Conservation (phyloP, 2,888 invertebrate species). For the Chrysodeixis includens region DNA sequence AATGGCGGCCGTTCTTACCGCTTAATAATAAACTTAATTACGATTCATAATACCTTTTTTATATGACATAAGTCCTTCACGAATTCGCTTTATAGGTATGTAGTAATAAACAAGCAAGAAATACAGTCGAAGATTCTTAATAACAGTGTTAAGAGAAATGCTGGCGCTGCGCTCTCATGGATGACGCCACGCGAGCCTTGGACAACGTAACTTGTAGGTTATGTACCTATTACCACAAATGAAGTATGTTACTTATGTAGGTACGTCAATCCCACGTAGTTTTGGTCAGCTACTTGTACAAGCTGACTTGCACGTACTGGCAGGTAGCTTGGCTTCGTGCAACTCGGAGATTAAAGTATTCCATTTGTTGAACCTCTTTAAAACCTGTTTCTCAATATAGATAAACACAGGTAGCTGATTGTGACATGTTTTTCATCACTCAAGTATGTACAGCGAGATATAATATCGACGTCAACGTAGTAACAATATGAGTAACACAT, state of each 20-base stretch:
- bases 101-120: neutral
- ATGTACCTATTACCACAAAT: slow-evolving; percentile 22
- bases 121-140: neutral
- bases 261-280: neutral
- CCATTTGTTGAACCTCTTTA: slow-evolving; percentile 10
- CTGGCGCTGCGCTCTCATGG: slow-evolving; percentile 37
- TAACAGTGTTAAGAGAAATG: slow-evolving; percentile 32
- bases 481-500: slow-evolving; percentile 33
- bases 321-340: slow-evolving; percentile 16
- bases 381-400: slow-evolving; percentile 33
- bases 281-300: slow-evolving; percentile 3
- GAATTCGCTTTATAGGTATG: neutral
- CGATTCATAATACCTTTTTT: neutral
- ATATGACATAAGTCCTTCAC: slow-evolving; percentile 4
- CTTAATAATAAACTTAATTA: neutral
- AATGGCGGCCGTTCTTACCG: neutral
- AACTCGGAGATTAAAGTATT: neutral
- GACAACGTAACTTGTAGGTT: slow-evolving; percentile 24
- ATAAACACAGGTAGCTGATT: slow-evolving; percentile 35
- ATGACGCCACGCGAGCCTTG: slow-evolving; percentile 32
- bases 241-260: neutral
- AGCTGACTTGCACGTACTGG: slow-evolving; percentile 6
- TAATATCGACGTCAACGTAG: slow-evolving; percentile 34
- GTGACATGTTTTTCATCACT: slow-evolving; percentile 13
- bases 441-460: slow-evolving; percentile 36